A percentile compares a stretch with the other conserved stretches of the same genome.
Conservation (phyloP, 2,797 vertebrate genomes). For the Acanthis flammea region DNA sequence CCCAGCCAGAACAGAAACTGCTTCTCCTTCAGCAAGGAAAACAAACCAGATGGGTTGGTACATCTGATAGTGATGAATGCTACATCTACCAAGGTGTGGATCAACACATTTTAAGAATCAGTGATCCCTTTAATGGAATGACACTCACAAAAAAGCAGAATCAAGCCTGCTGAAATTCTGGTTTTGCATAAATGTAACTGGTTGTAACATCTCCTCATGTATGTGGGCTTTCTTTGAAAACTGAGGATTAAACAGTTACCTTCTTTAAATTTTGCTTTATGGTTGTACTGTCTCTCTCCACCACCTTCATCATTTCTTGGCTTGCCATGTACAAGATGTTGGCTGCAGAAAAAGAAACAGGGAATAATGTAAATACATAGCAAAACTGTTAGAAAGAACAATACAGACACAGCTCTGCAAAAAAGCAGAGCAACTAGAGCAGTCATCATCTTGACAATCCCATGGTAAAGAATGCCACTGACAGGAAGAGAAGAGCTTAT, state of each 20-base stretch:
- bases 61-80: not conserved
- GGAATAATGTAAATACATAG: not conserved
- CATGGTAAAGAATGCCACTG: not conserved
- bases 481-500: not conserved
- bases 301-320: slow-evolving; percentile 89
- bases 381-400: not conserved
- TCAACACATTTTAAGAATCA: not conserved
- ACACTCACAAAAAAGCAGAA: not conserved
- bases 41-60: not conserved
- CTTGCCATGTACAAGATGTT: slow-evolving; percentile 90
- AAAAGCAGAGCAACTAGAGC: not conserved
- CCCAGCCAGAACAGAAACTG: not conserved
- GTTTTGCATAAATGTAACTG: not conserved
- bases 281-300: slow-evolving; percentile 84
- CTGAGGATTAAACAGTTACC: slow-evolving; percentile 75
- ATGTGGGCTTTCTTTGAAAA: not conserved
- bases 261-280: slow-evolving; percentile 86
- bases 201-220: not conserved
- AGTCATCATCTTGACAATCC: not conserved
- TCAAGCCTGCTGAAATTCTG: not conserved
- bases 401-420: not conserved
- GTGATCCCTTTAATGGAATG: not conserved
- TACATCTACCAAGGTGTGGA: not conserved
- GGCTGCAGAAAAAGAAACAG: slow-evolving; percentile 75
- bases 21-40: not conserved